These are phyloP conservation scores for Pristionchus entomophagus DNA, from an alignment of 2,888 invertebrate genomes.

Conservation along the genomic window DNA sequence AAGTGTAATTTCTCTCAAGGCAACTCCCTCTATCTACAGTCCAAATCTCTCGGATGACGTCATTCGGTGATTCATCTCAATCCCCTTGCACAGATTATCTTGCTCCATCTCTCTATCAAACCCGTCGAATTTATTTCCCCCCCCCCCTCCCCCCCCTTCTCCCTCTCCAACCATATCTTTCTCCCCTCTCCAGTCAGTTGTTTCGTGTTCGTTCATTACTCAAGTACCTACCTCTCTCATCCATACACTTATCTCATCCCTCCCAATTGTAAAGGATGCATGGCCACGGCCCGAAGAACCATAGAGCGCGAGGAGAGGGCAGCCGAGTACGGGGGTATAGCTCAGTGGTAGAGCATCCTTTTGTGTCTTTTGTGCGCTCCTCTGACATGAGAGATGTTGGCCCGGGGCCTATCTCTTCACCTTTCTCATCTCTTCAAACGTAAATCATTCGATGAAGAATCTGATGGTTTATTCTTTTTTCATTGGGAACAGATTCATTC, in stretches of 20 bases:
- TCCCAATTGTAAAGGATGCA: too few species aligned
- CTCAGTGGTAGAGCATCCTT: too few species aligned
- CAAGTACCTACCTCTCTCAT: conserved; percentile 3
- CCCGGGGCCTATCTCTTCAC: too few species aligned
- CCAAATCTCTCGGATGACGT: conserved; percentile 27
- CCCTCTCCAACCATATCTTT: too few species aligned
- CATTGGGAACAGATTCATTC: background rate
- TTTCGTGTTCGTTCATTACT: conserved; percentile 35
- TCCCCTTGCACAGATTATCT: conserved; percentile 27
- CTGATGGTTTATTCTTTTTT: background rate
- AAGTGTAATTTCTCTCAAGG: background rate
- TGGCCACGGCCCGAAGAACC: too few species aligned
- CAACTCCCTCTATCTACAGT: background rate
- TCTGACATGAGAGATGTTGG: too few species aligned
- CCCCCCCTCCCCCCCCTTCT: background rate
- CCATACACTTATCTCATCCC: background rate
- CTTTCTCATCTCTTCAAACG: background rate
- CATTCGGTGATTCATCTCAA: conserved; percentile 18
- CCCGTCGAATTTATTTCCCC: conserved; percentile 41
- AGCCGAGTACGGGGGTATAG: background rate
- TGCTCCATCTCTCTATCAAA: conserved; percentile 39
- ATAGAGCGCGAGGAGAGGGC: background rate
- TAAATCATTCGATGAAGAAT: background rate
- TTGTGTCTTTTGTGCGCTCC: too few species aligned
- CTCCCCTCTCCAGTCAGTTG: conserved; percentile 19